Percentiles rank a stretch among this genome's conserved stretches.
These are phyloP conservation scores for Morpho helenor DNA, from an alignment of 2,888 invertebrate species.

Conservation along the genomic window DNA sequence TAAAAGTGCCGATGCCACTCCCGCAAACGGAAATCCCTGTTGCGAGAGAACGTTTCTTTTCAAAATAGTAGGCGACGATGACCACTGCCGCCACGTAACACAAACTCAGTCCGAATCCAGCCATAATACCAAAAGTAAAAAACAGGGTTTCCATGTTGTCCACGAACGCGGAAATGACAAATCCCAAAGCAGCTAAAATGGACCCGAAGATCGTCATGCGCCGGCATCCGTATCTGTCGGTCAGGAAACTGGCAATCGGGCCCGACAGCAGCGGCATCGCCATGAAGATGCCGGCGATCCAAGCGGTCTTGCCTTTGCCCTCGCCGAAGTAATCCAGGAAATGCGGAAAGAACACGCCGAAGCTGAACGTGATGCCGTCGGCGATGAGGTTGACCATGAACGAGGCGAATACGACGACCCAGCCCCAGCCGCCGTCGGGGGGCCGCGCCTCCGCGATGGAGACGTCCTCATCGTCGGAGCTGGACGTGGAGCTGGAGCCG, in stretches of 20 bases:
- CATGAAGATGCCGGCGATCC: constrained; percentile 94
- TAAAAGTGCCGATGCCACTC: constrained; percentile 92
- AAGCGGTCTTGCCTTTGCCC: constrained; percentile 91
- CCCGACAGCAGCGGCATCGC: constrained; percentile 93
- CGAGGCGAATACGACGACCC: constrained; percentile 93
- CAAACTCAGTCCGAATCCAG: constrained; percentile 91
- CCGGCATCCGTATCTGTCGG: constrained; percentile 90
- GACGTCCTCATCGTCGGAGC: constrained; percentile 81
- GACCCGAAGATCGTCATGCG: constrained; percentile 89
- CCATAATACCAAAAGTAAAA: constrained; percentile 89
- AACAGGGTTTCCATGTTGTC: constrained; percentile 88
- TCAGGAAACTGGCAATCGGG: constrained; percentile 90
- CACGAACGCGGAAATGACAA: constrained; percentile 86
- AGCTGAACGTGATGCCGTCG: constrained; percentile 95
- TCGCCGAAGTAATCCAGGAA: constrained; percentile 91
- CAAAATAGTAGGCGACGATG: constrained; percentile 94
- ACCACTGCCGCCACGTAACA: constrained; percentile 95
- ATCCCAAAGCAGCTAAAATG: constrained; percentile 86
- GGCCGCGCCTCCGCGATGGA: constrained; percentile 83
- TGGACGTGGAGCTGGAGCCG: constrained; percentile 62
- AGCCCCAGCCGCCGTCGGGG: constrained; percentile 95
- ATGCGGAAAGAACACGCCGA: constrained; percentile 93
- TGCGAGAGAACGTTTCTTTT: constrained; percentile 89
- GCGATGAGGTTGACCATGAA: constrained; percentile 95
- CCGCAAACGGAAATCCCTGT: constrained; percentile 93